Evolutionary conservation across 2,888 invertebrate genomes (phyloP), one percentile per base, ranked within the genome.

Genomic region (Aspidapion aeneum): DNA sequence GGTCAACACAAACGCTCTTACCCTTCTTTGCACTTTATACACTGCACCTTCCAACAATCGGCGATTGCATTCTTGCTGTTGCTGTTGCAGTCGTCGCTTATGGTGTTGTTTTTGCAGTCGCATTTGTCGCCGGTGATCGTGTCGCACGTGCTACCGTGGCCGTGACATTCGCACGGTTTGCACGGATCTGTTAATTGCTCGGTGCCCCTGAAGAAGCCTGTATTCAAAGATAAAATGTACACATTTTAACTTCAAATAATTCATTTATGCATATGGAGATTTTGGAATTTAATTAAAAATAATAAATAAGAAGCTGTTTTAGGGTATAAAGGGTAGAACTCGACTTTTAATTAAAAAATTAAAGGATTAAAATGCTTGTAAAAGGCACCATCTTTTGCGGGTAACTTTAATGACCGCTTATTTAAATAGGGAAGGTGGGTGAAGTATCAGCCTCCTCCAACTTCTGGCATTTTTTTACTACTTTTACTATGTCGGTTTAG

Each of bases 71-170:
- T 90, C 78, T 90, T 90, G 69, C 88, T 90, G 65, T 85, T 83
- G n/a, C 87, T 87, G 49, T 87, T 86, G 74, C 93, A 91, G 54
- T 89, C 86, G 82, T 96, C 93, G 74, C 90, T 92, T 79, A 95
- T 94, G 0, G 97, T 97, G 79, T 97, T 97, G 80, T 97, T 97
- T 69, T 91, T 90, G 77, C 97, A 97, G 79, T 94, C 91, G 78
- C 97, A 97, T 74, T 94, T 91, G 77, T 93, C 92, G 2, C 97
- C 97, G 0, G 94, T 91, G 9, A 94, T 89, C 1, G 92, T 88
- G 80, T 96, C 92, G 77, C 97, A 97, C 1, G 87, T 88, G 77
- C 93, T 91, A 55, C 96, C 95, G 81, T 97, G 97, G 0, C 96
- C 96, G 77, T 96, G 94, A 76, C 97, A 97, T 77, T 95, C 91